Base-by-base conservation (phyloP, 2,113 vertebrate genomes). In the Laterallus jamaicensis region DNA sequence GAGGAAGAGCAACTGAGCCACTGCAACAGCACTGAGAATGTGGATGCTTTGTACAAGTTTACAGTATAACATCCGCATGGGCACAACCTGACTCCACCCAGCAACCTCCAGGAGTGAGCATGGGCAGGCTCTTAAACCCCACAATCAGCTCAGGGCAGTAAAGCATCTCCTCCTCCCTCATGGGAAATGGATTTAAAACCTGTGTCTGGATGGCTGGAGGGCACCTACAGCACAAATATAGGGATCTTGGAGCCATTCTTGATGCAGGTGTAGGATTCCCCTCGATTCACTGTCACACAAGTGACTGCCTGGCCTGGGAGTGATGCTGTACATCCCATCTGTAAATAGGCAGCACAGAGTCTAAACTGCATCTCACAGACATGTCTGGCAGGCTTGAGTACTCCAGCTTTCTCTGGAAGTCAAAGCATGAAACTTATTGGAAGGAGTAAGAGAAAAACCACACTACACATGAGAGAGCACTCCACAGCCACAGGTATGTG, bases 271-370 rank as follows among this genome's bases (percentile, higher is more conserved):
- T 5, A 66, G 60, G 29, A 86, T 11, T 73, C 11, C 18, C 67
- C 79, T 31, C 2, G 15, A 60, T 15, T 58, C 42, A 31, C 13
- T 10, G 28, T 42, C 6, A 5, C 0, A 0, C 39, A 42, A 54
- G 50, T 9, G 35, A 35, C 59, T 67, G 54, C 70, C 76, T 31
- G 39, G n/a, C 21, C 59, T 47, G 22, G 24, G n/a, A 83, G 44
- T 1, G 7, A 31, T 29, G 69, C 5, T 62, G 59, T 44, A 66
- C 44, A 26, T 66, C 42, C 22, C 37, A 6, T 50, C 68, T 42
- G 56, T 16, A 70, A 86, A 42, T 12, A 67, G 88, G 35, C 73
- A 60, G 73, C 69, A 40, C 4, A 5, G 80, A 52, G 73, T 18
- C 8, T 1, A n/a, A 76, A 52, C 22, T 26, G 32, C 19, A 32